Base-by-base conservation (phyloP, 2,888 invertebrate genomes). In the Diplolepis rosae region DNA sequence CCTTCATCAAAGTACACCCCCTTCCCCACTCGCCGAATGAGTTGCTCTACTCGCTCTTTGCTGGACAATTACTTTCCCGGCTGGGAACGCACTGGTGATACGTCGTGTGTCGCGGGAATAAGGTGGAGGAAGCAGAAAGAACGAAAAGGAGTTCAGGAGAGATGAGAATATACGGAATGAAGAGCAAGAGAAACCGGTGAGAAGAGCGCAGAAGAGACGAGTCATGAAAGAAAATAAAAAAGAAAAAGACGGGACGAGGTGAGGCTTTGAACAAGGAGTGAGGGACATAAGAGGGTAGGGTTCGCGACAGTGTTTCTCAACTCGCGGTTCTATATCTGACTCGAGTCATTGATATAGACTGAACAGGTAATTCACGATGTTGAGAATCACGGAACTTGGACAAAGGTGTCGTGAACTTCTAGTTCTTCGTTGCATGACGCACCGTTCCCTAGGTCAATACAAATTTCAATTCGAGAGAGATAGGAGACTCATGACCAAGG, bases 31-130 rank as follows among this genome's bases (percentile, higher is more conserved):
- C 24, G 13, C 50, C 6, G 52, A 51, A 68, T n/a, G 27, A 28
- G 27, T 65, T 65, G 18, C 61, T 70, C 68, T 65, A 69, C 70
- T 56, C 70, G 73, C 22, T 71, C 32, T 51, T 48, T 61, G 69
- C 66, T 70, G 76, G 77, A 77, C 79, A 76, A 78, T 82, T 77
- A 76, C 76, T 80, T 77, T 77, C 74, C 78, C 78, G 77, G 77
- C 79, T 80, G 76, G 70, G 77, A 79, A 78, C 74, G 74, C 76
- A 76, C 72, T 74, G 71, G 73, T 71, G 74, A 73, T 77, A 77
- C 73, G 77, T 76, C 68, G 77, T 73, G 75, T 74, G 72, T 66
- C 70, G 74, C 66, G 74, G n/a, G n/a, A n/a, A n/a, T 73, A 54
- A 39, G 32, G 27, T 48, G 68, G 35, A 15, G 52, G 42, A 52